Base-by-base conservation (phyloP, 2,113 vertebrate species). In the Solea senegalensis region DNA sequence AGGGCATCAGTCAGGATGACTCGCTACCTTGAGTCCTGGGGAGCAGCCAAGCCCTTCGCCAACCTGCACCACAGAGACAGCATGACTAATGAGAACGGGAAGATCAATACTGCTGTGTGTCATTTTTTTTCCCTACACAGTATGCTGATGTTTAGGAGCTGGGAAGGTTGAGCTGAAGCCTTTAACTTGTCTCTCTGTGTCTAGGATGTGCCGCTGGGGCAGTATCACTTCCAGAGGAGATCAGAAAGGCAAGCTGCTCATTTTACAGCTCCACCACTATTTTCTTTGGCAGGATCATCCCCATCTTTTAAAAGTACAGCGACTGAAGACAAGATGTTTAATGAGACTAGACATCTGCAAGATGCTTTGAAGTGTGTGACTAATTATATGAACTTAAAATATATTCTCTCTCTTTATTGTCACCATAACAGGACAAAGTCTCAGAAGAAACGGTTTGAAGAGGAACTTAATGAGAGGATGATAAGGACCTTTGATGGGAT, bases 81-180 rank as follows among this genome's bases (percentile, higher is more conserved):
- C 93, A 98, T 99, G 97, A 97, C 96, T 82, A 98, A 96, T 0
- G 97, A 99, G 91, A 98, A 98, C 0, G 97, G 96, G 88, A 97
- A 97, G 92, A 99, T 99, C 92, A 97, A 95, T 93, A 99, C 97
- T 46, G 94, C 93, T 89, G 97, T 98, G 90, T 70, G 95, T 85
- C 69, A 52, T 68, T 65, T 67, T 26, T 65, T 65, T 1, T 26
- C 15, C 7, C 0, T 28, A 3, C 15, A 5, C 58, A 21, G 40
- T 8, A 48, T 74, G 43, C 48, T 67, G n/a, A 39, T 8, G 55
- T 84, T 51, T 62, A 65, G 28, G 13, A 50, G 59, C 43, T 40
- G 10, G 1, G 9, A 5, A 46, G 15, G 41, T 57, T 53, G 7
- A 48, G 45, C 72, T 56, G 5, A 43, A 49, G 46, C 51, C 51